These are phyloP conservation scores for Sterrhoptilus dennistouni DNA, from an alignment of 2,113 vertebrate species.

Conservation along the genomic window DNA sequence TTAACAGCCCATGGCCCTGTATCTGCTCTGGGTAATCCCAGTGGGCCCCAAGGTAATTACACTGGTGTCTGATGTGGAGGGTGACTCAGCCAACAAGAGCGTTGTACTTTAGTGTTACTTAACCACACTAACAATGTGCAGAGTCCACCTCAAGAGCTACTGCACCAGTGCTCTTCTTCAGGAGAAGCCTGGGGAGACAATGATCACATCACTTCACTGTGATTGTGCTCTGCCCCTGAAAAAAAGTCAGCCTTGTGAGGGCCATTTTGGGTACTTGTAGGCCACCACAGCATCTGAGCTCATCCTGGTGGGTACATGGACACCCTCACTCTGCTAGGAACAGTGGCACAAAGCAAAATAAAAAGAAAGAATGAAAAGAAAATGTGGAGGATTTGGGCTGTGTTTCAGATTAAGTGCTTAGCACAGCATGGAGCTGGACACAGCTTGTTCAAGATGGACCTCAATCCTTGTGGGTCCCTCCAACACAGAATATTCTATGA, in stretches of 20 bases:
- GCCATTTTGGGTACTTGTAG: not conserved
- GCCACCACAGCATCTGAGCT: not conserved
- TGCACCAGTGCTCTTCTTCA: not conserved
- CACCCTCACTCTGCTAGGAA: not conserved
- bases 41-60: not conserved
- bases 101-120: not conserved
- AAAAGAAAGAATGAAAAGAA: accelerated
- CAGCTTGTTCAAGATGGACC: not conserved
- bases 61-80: not conserved
- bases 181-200: not conserved
- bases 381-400: not conserved
- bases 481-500: not conserved
- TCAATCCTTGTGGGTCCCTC: not conserved
- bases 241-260: not conserved
- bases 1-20: not conserved
- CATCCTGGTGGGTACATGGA: not conserved
- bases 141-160: not conserved
- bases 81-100: not conserved
- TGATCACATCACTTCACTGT: not conserved
- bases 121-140: not conserved
- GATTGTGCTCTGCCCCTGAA: not conserved
- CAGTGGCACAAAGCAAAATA: not conserved
- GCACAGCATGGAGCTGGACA: not conserved
- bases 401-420: not conserved
- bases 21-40: not conserved